Base-by-base conservation (phyloP, 1,140 invertebrate species). In the Dufourea novaeangliae region DNA sequence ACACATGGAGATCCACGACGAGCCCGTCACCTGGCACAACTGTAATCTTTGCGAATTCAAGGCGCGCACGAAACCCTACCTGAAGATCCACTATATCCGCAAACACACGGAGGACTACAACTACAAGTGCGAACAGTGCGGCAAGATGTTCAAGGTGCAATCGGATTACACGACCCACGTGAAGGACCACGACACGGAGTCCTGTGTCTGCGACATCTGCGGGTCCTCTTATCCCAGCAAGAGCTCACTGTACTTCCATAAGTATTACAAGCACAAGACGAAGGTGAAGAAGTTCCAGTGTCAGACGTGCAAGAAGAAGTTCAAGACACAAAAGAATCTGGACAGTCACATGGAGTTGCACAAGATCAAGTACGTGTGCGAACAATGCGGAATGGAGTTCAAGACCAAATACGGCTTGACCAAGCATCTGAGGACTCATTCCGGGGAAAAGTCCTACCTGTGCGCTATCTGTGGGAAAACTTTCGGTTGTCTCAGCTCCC, bases 381-480 rank as follows among this genome's bases (percentile, higher is more conserved):
- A 94, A 22, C 89, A 94, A 44, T 93, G 94, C 89, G 94, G 91
- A 11, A 94, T 94, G 92, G 94, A 93, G 17, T 95, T 94, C 72
- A 93, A 93, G 2, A 94, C 94, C 83, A 93, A 94, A 57, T 94
- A 95, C 72, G 94, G 95, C 14, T 90, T 96, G 17, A 94, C 92
- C 54, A 94, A 93, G 0, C 94, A 95, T 75, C 91, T 94, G 83
- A 91, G 94, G 32, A 94, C 94, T 2, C 96, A 96, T 80, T 95
- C 94, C 0, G 94, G 94, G 70, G 95, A 95, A 81, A 95, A 95
- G 80, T 95, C 95, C 0, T 96, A 94, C 86, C 83, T 94, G 3
- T 95, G 95, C 84, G 89, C 92, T 3, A 85, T 93, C 11, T 95
- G 95, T 78, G 94, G 94, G 6, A 95, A 94, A 84, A 92, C 92